These are phyloP conservation scores for Drosophila yooni DNA, from an alignment of 2,888 invertebrate species.

Conservation along the genomic window DNA sequence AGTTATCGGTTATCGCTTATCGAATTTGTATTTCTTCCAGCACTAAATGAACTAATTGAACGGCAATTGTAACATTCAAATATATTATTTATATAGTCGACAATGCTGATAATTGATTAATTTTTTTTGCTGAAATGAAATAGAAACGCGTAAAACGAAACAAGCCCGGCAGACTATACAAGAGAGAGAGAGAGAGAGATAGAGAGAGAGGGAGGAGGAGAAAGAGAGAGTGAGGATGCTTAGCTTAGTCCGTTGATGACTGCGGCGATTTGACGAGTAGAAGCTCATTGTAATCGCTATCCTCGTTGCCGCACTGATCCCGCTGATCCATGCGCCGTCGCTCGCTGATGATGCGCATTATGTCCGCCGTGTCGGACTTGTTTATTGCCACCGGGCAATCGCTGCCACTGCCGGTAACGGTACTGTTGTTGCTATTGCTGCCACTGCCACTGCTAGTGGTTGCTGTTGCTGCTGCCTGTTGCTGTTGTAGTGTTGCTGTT, in stretches of 20 bases:
- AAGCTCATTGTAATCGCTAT: constrained; percentile 84
- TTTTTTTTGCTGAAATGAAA: constrained; percentile 1
- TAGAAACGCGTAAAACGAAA: constrained; percentile 4
- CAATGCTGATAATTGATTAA: neutral
- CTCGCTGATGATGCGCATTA: constrained; percentile 85
- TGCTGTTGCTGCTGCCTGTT: constrained; percentile 1
- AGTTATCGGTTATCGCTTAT: neutral
- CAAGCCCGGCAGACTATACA: constrained; percentile 1
- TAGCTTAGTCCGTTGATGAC: constrained; percentile 80
- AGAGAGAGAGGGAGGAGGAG: neutral
- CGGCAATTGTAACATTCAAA: neutral
- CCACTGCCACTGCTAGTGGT: constrained; percentile 2
- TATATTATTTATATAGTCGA: neutral
- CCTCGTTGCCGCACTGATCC: constrained; percentile 84
- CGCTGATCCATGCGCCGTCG: constrained; percentile 84
- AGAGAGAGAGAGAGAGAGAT: neutral
- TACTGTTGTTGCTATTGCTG: constrained; percentile 18
- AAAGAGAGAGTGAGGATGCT: neutral
- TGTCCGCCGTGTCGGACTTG: constrained; percentile 85
- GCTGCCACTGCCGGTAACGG: constrained; percentile 1
- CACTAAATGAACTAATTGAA: neutral
- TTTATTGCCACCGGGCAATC: constrained; percentile 40
- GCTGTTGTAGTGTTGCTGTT: constrained; percentile 6
- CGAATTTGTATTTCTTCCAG: neutral
- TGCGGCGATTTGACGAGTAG: constrained; percentile 83